Percentiles rank a stretch among this genome's conserved stretches.
Conservation (phyloP, 92 coral and sea anemone genomes). For the Heliopora coerulea region DNA sequence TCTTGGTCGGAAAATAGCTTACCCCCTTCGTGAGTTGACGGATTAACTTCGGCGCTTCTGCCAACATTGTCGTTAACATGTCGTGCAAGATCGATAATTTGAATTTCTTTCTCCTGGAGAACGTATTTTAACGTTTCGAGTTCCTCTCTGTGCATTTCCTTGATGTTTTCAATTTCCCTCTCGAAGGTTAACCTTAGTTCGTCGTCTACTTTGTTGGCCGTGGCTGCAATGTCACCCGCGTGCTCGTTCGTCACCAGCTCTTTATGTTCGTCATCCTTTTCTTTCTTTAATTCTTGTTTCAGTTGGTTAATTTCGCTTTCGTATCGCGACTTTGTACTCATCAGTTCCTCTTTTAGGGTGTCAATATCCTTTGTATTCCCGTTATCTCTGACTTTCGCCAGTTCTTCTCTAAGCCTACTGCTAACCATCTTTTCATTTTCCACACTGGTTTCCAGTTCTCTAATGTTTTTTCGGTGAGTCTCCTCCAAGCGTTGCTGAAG, state of each 20-base stretch:
- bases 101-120: constrained; percentile 22
- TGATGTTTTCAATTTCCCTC: constrained; percentile 48
- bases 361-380: not conserved
- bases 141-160: constrained; percentile 37
- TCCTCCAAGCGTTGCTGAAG: constrained; percentile 68
- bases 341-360: constrained; percentile 2
- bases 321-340: constrained; percentile 59
- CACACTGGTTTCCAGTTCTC: constrained; percentile 41
- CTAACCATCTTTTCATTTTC: constrained; percentile 1
- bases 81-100: constrained; percentile 3
- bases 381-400: not conserved
- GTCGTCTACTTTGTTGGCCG: constrained; percentile 70
- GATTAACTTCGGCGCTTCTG: not conserved
- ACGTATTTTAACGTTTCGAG: constrained; percentile 19
- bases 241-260: no score
- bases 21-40: not conserved
- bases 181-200: constrained; percentile 3
- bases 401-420: constrained; percentile 12
- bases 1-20: constrained; percentile 8
- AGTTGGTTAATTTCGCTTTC: constrained; percentile 54
- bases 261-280: constrained; percentile 38
- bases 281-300: constrained; percentile 54
- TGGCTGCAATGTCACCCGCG: constrained; percentile 55
- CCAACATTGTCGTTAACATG: not conserved
- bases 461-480: constrained; percentile 52